A percentile compares a stretch with the other conserved stretches of the same genome.
Evolutionary conservation across 1,140 invertebrate genomes (phyloP).

Genomic region (Calosoma granatense): DNA sequence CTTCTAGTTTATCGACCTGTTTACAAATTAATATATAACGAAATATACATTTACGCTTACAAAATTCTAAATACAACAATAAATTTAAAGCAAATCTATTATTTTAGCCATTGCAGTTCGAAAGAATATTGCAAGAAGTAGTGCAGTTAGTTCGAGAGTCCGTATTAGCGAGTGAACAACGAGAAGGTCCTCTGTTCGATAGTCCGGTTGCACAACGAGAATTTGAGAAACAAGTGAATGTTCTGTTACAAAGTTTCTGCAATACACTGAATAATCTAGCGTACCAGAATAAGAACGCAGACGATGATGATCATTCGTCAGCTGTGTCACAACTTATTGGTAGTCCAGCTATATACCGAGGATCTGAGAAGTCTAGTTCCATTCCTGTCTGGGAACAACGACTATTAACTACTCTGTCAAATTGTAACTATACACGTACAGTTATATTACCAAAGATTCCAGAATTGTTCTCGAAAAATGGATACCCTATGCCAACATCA

Average conservation of each 20-base stretch:
- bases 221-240: slow-evolving; percentile 58
- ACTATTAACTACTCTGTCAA: slow-evolving; percentile 77
- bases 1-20: too few species aligned
- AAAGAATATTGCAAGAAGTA: slow-evolving; percentile 72
- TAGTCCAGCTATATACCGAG: slow-evolving; percentile 40
- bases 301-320: slow-evolving; percentile 40
- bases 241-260: slow-evolving; percentile 56
- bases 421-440: slow-evolving; percentile 75
- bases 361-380: slow-evolving; percentile 20
- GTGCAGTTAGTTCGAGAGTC: slow-evolving; percentile 78
- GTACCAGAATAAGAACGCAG: slow-evolving; percentile 48
- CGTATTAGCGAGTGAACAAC: slow-evolving; percentile 58
- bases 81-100: too few species aligned
- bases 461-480: slow-evolving; percentile 47
- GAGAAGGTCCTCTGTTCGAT: slow-evolving; percentile 59
- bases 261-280: slow-evolving; percentile 54
- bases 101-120: slow-evolving; percentile 70
- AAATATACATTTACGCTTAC: too few species aligned
- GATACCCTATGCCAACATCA: slow-evolving; percentile 59
- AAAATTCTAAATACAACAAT: too few species aligned
- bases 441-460: slow-evolving; percentile 61
- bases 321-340: slow-evolving; percentile 53
- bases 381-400: slow-evolving; percentile 63
- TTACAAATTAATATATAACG: too few species aligned
- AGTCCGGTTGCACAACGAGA: slow-evolving; percentile 50